Evolutionary conservation across 2,113 vertebrate species (phyloP), one percentile per base, ranked within the genome.

Genomic region (Oryzias woworae): DNA sequence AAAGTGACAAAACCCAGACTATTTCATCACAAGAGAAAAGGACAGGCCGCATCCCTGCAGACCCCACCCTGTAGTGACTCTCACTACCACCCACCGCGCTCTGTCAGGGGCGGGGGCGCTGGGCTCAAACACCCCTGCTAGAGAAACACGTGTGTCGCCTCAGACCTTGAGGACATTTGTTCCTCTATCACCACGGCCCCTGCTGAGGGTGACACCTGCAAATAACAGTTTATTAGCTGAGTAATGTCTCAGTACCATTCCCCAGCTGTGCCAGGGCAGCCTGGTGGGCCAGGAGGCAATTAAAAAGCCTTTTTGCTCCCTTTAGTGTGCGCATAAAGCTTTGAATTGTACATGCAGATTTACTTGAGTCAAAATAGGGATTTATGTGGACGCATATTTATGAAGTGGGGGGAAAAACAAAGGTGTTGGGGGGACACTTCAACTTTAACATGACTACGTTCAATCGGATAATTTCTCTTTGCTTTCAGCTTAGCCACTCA

Each of bases 191-290:
- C 71, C 77, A 73, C 66, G 18, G 42, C 69, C 63, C 85, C 82
- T 50, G 80, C 81, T 85, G 84, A 83, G 83, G 86, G 83, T 85
- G 87, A 86, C 87, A 88, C 82, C 83, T 86, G 81, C 82, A 84
- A 85, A 82, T 81, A 84, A 79, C 85, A 83, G 70, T 89, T 88
- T 86, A 90, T 83, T 78, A 85, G 80, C 71, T 82, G 85, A 91
- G 75, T 87, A 82, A 87, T 88, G 76, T 80, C 65, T 79, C 69
- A 60, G 77, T 71, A 69, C 78, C 84, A 51, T 54, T 62, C 72
- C 61, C 82, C 75, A 71, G 75, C 85, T 80, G 87, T 0, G 80
- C 71, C 0, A 17, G 69, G 65, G 71, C 67, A 51, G 71, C 73
- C 71, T 67, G 62, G 66, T 76, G 72, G 71, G 69, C 71, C 58